phyloP scores from a whole-genome alignment of 2,888 invertebrate genomes.

The Seira ritae region DNA sequence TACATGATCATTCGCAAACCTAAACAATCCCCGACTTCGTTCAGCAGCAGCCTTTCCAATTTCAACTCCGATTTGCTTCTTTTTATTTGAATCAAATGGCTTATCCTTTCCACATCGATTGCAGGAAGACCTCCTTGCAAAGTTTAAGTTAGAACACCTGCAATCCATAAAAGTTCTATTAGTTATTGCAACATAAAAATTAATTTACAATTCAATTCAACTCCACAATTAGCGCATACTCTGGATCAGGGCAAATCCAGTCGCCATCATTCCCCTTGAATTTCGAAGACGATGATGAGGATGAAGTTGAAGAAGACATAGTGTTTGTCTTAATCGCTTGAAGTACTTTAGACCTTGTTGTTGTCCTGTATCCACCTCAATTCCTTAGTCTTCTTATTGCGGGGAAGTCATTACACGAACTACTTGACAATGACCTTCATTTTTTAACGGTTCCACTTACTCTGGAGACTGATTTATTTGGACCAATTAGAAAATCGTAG shows the following conservation, averaged over 20 bases:
- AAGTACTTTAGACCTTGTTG: too few relatives aligned
- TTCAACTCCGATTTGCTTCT: slow-evolving; percentile 94
- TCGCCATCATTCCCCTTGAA: slow-evolving; percentile 67
- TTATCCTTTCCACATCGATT: slow-evolving; percentile 92
- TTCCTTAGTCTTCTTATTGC: too few relatives aligned
- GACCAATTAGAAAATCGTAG: too few relatives aligned
- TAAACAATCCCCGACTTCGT: slow-evolving; percentile 95
- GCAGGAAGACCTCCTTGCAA: slow-evolving; percentile 91
- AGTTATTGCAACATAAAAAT: not conserved
- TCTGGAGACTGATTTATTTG: too few relatives aligned
- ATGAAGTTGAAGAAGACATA: slow-evolving; percentile 30
- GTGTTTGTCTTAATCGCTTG: too few relatives aligned
- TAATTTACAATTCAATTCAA: too few relatives aligned
- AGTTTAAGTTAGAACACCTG: slow-evolving; percentile 95
- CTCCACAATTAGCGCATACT: too few relatives aligned
- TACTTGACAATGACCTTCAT: too few relatives aligned
- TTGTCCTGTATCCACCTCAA: too few relatives aligned
- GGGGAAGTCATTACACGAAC: too few relatives aligned
- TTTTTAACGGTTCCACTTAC: too few relatives aligned
- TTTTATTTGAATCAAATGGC: slow-evolving; percentile 76
- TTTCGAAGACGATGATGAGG: slow-evolving; percentile 53
- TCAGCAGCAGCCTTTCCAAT: slow-evolving; percentile 99
- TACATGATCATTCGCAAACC: not conserved
- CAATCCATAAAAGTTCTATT: slow-evolving; percentile 36
- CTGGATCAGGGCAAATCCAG: slow-evolving; percentile 72